Evolutionary conservation across 1,140 invertebrate species (phyloP).

Genomic region (Drosophila tani): DNA sequence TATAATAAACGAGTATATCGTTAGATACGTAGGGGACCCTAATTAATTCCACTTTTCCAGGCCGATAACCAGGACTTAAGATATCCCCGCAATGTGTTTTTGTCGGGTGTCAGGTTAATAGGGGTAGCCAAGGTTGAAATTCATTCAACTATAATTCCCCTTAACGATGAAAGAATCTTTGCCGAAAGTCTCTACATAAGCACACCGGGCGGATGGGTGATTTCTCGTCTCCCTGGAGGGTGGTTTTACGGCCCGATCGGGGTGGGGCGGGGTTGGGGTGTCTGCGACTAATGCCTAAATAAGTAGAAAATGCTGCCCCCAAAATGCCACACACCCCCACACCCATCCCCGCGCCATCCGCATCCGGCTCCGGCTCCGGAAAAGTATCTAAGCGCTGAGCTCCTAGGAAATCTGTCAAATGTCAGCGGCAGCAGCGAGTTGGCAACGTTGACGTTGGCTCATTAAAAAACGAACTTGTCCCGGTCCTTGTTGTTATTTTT

Average conservation of each 20-base stretch:
- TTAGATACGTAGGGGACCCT: not conserved
- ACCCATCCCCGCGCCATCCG: not conserved
- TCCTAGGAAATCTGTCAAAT: constrained; percentile 80
- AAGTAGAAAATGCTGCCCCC: constrained; percentile 50
- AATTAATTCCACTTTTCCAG: constrained; percentile 6
- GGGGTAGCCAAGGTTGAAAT: constrained; percentile 31
- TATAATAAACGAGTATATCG: not conserved
- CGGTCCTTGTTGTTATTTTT: constrained; percentile 15
- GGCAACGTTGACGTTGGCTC: constrained; percentile 64
- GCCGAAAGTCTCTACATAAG: constrained; percentile 13
- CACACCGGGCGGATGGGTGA: constrained; percentile 19
- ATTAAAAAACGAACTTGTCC: constrained; percentile 70
- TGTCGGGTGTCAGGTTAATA: constrained; percentile 7
- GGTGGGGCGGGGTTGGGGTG: not conserved
- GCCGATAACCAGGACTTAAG: not conserved
- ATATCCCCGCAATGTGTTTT: constrained; percentile 1
- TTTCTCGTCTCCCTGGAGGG: constrained; percentile 1
- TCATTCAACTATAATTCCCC: constrained; percentile 32
- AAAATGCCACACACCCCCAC: not conserved
- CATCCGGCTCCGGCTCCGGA: constrained; percentile 2
- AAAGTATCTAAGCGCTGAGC: constrained; percentile 59
- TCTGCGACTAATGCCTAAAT: constrained; percentile 66
- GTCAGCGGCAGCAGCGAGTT: constrained; percentile 69
- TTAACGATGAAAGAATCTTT: constrained; percentile 23
- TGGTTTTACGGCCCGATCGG: constrained; percentile 4